Evolutionary conservation across 2,888 invertebrate species (phyloP).

Genomic region (Sialis fuliginosa): DNA sequence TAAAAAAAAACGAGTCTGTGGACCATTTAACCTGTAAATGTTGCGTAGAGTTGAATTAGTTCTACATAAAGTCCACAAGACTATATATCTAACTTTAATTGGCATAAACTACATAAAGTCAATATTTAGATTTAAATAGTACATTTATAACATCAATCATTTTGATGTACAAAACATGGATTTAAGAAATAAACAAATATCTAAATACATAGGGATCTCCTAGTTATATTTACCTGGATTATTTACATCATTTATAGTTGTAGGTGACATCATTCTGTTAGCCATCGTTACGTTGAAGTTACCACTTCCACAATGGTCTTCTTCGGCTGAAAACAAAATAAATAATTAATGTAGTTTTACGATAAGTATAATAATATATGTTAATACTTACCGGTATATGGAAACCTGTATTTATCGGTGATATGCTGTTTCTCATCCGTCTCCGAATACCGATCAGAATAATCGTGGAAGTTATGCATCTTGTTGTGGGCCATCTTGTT

Average conservation of each 20-base stretch:
- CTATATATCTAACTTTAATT: no score
- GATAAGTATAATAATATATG: background rate
- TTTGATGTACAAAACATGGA: no score
- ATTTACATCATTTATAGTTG: conserved; percentile 30
- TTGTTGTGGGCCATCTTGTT: conserved; percentile 10
- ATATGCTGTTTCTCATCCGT: conserved; percentile 52
- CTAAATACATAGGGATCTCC: no score
- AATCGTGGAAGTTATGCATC: conserved; percentile 30
- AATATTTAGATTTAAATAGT: no score
- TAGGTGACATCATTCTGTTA: conserved; percentile 21
- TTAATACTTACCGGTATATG: conserved; percentile 47
- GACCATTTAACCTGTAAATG: no score
- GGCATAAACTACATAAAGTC: no score
- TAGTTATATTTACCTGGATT: conserved; percentile 25
- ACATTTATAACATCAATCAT: no score
- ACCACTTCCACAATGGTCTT: conserved; percentile 41
- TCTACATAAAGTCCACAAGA: no score
- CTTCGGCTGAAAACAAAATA: conserved; percentile 40
- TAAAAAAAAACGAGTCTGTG: no score
- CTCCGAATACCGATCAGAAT: conserved; percentile 47
- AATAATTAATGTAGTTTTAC: background rate
- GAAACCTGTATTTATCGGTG: conserved; percentile 67
- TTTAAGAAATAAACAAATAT: no score
- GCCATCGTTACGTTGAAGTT: conserved; percentile 13
- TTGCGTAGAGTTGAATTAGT: no score